These are phyloP conservation scores for Zaprionus taronus DNA, from an alignment of 1,140 invertebrate genomes.

Conservation along the genomic window DNA sequence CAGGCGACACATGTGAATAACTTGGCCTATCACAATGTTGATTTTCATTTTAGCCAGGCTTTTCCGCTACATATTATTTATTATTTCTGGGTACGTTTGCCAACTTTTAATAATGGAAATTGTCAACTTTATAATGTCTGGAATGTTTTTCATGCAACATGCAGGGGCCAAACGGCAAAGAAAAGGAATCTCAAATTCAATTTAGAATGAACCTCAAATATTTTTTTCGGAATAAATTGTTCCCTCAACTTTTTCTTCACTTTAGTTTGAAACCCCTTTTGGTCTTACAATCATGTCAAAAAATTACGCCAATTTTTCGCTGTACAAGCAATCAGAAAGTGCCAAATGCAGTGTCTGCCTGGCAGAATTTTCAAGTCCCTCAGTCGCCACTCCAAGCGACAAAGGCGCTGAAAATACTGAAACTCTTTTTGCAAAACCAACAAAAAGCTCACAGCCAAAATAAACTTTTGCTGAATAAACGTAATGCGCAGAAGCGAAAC, in stretches of 20 bases:
- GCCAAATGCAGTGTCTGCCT: conserved; percentile 59
- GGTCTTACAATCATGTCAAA: neutral
- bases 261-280: neutral
- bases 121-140: conserved; percentile 43
- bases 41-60: neutral
- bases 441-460: conserved; percentile 33
- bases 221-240: neutral
- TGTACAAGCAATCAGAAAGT: conserved; percentile 63
- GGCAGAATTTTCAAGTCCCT: conserved; percentile 49
- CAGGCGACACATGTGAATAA: conserved; percentile 34
- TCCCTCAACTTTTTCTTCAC: neutral
- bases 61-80: neutral
- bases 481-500: conserved; percentile 61
- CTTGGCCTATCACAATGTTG: conserved; percentile 31
- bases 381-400: conserved; percentile 68
- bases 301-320: conserved; percentile 50
- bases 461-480: conserved; percentile 64
- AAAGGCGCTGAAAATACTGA: conserved; percentile 74
- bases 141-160: conserved; percentile 29
- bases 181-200: conserved; percentile 2
- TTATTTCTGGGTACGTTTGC: neutral
- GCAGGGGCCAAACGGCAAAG: neutral
- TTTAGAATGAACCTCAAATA: neutral
- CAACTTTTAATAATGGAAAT: conserved; percentile 21
- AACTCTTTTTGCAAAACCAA: conserved; percentile 39